Base-by-base conservation (phyloP, 35 echinoderm and acorn worm genomes). In the Acanthaster planci region DNA sequence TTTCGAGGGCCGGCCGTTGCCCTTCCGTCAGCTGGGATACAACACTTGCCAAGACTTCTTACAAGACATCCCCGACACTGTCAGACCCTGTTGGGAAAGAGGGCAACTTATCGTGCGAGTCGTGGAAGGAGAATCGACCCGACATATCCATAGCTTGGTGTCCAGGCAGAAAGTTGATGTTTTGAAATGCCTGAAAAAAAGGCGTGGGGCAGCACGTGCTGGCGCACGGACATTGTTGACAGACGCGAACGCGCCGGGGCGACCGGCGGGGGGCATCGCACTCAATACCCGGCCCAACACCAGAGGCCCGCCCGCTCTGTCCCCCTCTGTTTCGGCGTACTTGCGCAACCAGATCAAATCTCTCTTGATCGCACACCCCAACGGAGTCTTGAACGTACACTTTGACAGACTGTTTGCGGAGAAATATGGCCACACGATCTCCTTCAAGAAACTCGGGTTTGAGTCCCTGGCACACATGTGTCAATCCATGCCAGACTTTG, bases 91-190 rank as follows among this genome's bases (percentile, higher is more conserved):
- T 14, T 99, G 92, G 91, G 92, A 99, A 35, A 60, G 92, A 38
- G 96, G 96, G 19, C 84, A 94, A 21, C 68, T 93, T 14, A 81
- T 91, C 38, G 76, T 99, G 22, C 51, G 82, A 35, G 64, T 34
- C 30, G 96, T 92, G 7, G 78, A 88, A 8, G 92, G 88, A 23
- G 83, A 84, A 5, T 94, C 92, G 23, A 99, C 92, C 8, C 84
- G 85, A 77, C 96, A 92, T 51, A 99, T 99, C 31, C 85, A 93
- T 51, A 92, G 78, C 31, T 53, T 99, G 53, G 96, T 99, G 18
- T 91, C 92, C 9, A 87, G 83, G 39, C 96, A 99, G 60, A 91
- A 86, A 67, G 86, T 88, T 54, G 89, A 93, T 37, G 93, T 88
- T 30, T 29, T 52, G 17, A 97, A 97, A 81, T 85, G 84, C 56